Conservation (phyloP, 2,888 invertebrate species). For the Ennomos erosarius region DNA sequence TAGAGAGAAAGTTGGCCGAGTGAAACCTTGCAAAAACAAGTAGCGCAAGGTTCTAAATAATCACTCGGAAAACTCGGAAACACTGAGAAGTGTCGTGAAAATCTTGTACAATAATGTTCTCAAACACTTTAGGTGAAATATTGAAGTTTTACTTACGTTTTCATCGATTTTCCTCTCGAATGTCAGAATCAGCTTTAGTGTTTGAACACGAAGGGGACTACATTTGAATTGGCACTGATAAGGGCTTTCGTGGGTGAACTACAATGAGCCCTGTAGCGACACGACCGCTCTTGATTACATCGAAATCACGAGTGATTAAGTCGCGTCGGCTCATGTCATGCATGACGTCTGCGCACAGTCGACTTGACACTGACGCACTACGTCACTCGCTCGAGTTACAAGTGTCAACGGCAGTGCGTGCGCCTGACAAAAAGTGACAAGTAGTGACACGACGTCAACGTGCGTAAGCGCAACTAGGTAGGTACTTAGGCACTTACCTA, state of each 20-base stretch:
- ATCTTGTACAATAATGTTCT: conserved; percentile 55
- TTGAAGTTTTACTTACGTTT: conserved; percentile 68
- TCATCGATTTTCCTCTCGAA: conserved; percentile 81
- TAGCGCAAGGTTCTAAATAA: conserved; percentile 29
- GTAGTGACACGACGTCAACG: too few relatives aligned
- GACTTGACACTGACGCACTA: conserved; percentile 26
- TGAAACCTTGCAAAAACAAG: conserved; percentile 24
- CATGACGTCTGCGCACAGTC: conserved; percentile 38
- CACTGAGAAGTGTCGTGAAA: conserved; percentile 26
- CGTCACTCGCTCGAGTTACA: conserved; percentile 3
- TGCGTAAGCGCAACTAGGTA: too few relatives aligned
- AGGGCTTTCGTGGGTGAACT: conserved; percentile 81
- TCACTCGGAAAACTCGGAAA: conserved; percentile 28
- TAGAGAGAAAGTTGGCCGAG: conserved; percentile 46
- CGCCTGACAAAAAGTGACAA: neutral
- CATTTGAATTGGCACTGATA: conserved; percentile 81
- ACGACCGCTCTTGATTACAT: conserved; percentile 79
- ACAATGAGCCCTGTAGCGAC: conserved; percentile 80
- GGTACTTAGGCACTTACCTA: too few relatives aligned
- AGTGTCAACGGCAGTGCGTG: too few relatives aligned
- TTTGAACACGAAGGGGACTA: conserved; percentile 78
- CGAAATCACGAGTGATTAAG: conserved; percentile 66
- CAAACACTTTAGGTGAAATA: conserved; percentile 40
- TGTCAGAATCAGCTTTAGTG: conserved; percentile 67
- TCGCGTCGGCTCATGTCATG: conserved; percentile 31